Evolutionary conservation across 2,888 invertebrate species (phyloP).

Genomic region (Pollenia labialis): DNA sequence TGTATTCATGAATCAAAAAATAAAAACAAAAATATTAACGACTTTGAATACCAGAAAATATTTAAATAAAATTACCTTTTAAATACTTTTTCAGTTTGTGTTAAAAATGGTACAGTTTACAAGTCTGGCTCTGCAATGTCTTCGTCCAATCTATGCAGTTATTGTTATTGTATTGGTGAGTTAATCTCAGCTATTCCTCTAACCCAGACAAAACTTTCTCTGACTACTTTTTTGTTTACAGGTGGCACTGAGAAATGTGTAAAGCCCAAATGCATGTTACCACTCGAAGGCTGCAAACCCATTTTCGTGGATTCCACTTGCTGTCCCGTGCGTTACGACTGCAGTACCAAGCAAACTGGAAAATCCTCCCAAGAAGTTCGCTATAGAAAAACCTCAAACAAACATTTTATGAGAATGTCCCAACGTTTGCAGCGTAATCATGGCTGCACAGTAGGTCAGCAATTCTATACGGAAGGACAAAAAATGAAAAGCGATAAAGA

Average conservation of each 20-base stretch:
- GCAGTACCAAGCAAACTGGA: conserved; percentile 83
- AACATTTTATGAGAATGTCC: conserved; percentile 82
- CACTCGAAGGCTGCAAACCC: conserved; percentile 87
- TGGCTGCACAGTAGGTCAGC: conserved; percentile 87
- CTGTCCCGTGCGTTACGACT: conserved; percentile 93
- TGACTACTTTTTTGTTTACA: conserved; percentile 58
- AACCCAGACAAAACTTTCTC: not conserved
- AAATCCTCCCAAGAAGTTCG: conserved; percentile 82
- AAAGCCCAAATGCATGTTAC: conserved; percentile 91
- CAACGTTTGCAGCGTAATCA: conserved; percentile 82
- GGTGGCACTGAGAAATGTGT: conserved; percentile 90
- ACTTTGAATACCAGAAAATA: no score
- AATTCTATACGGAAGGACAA: conserved; percentile 89
- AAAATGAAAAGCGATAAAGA: conserved; percentile 86
- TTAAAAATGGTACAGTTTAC: conserved; percentile 83
- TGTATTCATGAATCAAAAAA: no score
- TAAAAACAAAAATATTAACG: no score
- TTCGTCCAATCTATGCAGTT: conserved; percentile 91
- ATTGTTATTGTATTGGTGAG: conserved; percentile 91
- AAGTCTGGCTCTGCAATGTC: conserved; percentile 89
- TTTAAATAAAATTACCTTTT: not conserved
- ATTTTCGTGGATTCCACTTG: conserved; percentile 86
- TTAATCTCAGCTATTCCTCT: not conserved
- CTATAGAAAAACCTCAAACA: conserved; percentile 81
- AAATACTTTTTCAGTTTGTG: conserved; percentile 78